Evolutionary conservation across 2,888 invertebrate genomes (phyloP), one percentile per base, ranked within the genome.

Genomic region (Anthrax anthrax): DNA sequence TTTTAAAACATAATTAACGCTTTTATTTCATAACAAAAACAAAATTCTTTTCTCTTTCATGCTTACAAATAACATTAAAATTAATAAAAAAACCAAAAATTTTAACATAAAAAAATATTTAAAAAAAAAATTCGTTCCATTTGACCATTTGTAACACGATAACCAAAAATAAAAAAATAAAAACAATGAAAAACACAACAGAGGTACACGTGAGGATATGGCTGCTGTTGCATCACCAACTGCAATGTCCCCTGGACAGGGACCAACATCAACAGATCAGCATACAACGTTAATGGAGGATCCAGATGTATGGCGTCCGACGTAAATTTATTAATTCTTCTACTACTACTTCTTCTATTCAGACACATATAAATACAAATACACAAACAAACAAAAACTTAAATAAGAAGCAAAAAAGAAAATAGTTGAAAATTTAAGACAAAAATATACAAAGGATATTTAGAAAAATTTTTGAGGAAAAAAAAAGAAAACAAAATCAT

Each of bases 251-350:
- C 71, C 74, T 57, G 77, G 78, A 56, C 78, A 79, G 64, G 77
- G 75, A 63, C 71, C 71, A 51, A 72, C 73, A 45, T 71, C 66
- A 51, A 48, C 50, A 40, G 51, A 51, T 44, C 77, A 58, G 59
- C 81, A 77, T 72, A 81, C 83, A 63, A 87, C 88, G 52, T 77
- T 88, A 59, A 88, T 89, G 87, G 88, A 88, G 74, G 88, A 89
- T 72, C 88, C 88, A 52, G 88, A 88, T 73, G 86, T 88, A 62
- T 89, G 88, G 88, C 85, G 88, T 72, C 87, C 88, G 63, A 87
- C 87, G 78, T 88, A 87, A 83, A 76, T 72, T 56, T 50, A 49
- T 50, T 51, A 14, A 9, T 27, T 27, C 23, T 8, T 23, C 23
- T 23, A 23, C 4, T 6, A 23, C 23, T 23, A 23, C 23, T 23